These are phyloP conservation scores for Dysmachus trigonus DNA, from an alignment of 2,888 invertebrate genomes.

Conservation along the genomic window DNA sequence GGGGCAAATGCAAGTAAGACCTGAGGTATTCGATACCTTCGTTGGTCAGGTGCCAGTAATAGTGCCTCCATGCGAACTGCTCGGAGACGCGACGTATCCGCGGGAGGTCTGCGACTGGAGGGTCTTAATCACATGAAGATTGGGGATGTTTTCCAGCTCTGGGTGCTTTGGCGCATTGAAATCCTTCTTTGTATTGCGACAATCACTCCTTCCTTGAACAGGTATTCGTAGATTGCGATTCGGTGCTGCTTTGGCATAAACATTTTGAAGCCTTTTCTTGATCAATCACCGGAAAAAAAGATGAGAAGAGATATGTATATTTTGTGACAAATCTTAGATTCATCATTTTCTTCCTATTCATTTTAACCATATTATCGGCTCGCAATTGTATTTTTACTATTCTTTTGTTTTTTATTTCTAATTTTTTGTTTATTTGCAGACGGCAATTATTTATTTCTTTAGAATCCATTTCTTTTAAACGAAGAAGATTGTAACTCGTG, in stretches of 20 bases:
- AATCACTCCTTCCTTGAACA: slow-evolving; percentile 99
- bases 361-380: too few relatives aligned
- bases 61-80: slow-evolving; percentile 99
- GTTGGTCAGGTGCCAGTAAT: slow-evolving; percentile 97
- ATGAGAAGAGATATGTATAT: too few relatives aligned
- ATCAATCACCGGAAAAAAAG: slow-evolving; percentile 63
- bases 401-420: too few relatives aligned
- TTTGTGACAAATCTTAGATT: too few relatives aligned
- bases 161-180: slow-evolving; percentile 98
- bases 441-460: too few relatives aligned
- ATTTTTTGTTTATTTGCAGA: too few relatives aligned
- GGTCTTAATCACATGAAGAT: slow-evolving; percentile 98
- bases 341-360: too few relatives aligned
- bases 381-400: too few relatives aligned
- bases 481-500: too few relatives aligned
- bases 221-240: slow-evolving; percentile 94
- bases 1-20: slow-evolving; percentile 93
- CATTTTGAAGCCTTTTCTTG: slow-evolving; percentile 71
- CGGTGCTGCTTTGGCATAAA: slow-evolving; percentile 99
- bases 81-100: slow-evolving; percentile 98
- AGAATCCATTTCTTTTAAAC: too few relatives aligned
- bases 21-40: slow-evolving; percentile 97
- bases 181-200: slow-evolving; percentile 99
- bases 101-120: slow-evolving; percentile 95
- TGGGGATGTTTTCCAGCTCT: slow-evolving; percentile 92